phyloP scores from a whole-genome alignment of 2,113 vertebrate species.

The Mobula hypostoma region DNA sequence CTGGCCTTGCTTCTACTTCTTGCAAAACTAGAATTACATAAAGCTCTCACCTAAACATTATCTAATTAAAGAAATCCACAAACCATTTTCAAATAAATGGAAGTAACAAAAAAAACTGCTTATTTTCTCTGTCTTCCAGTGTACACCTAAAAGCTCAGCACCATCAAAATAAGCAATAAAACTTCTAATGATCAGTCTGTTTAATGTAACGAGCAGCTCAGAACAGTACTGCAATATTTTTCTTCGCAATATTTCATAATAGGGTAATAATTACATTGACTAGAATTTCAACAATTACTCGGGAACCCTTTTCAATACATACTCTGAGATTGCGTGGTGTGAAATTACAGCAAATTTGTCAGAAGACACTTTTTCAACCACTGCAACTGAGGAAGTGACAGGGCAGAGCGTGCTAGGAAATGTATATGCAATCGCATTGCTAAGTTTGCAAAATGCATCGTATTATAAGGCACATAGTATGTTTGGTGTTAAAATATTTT shows the following conservation, averaged over 20 bases:
- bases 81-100: background rate
- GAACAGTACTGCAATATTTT: background rate
- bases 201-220: background rate
- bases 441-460: background rate
- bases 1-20: background rate
- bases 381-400: background rate
- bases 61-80: slow-evolving; percentile 4
- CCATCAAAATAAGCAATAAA: slow-evolving; percentile 25
- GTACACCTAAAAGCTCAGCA: background rate
- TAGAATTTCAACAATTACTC: background rate
- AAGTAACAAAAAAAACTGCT: slow-evolving; percentile 18
- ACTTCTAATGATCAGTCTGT: slow-evolving; percentile 16
- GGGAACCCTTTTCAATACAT: background rate
- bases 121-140: background rate
- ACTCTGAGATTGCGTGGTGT: background rate
- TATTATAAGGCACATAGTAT: background rate
- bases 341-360: slow-evolving; percentile 11
- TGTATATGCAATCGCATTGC: background rate
- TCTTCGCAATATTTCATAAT: slow-evolving; percentile 17
- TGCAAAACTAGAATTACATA: background rate
- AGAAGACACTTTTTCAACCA: background rate
- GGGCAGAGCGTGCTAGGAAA: background rate
- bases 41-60: background rate
- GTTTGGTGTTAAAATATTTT: background rate
- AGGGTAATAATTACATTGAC: background rate